These are phyloP conservation scores for Circaetus cinerascens DNA, from an alignment of 2,113 vertebrate genomes.

Conservation along the genomic window DNA sequence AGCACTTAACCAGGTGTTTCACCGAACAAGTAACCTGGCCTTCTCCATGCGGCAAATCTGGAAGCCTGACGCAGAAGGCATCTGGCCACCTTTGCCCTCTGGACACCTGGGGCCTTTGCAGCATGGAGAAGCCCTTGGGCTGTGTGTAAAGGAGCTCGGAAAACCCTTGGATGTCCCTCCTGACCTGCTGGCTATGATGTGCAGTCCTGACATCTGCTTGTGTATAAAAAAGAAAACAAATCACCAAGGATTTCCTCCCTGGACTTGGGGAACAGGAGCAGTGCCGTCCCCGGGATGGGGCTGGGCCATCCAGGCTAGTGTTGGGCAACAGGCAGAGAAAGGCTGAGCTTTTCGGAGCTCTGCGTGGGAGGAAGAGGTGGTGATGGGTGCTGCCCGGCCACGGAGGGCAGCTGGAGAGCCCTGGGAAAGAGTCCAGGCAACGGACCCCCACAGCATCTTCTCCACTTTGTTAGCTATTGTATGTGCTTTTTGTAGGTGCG, in stretches of 20 bases:
- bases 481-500: neutral
- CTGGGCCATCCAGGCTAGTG: neutral
- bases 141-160: neutral
- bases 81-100: slow-evolving; percentile 16
- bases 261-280: neutral
- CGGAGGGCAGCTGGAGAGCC: neutral
- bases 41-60: accelerated
- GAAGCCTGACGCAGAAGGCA: neutral
- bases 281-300: accelerated
- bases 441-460: neutral
- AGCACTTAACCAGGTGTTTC: slow-evolving; percentile 56
- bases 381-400: neutral
- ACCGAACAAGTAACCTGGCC: neutral
- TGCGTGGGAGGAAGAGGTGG: neutral
- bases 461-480: neutral
- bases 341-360: neutral
- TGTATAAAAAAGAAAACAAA: neutral
- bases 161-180: neutral
- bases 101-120: neutral
- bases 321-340: neutral
- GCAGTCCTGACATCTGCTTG: neutral
- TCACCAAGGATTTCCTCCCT: neutral
- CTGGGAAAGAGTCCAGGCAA: neutral
- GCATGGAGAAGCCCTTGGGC: accelerated
- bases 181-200: neutral